Evolutionary conservation across 2,113 vertebrate species (phyloP).

Genomic region (Myrmecobius fasciatus): DNA sequence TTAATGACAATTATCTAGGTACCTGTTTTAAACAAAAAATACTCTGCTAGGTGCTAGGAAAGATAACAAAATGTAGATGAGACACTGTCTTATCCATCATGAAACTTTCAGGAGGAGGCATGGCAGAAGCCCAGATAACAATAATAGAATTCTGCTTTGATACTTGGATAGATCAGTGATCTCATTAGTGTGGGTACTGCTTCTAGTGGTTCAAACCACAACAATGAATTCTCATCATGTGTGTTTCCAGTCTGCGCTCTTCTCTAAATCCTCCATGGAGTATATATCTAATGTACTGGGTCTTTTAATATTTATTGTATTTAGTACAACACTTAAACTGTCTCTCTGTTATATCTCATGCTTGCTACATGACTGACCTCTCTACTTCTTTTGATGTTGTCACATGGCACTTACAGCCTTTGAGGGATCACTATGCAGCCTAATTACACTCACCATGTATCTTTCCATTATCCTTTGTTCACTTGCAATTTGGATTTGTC

Average conservation of each 20-base stretch:
- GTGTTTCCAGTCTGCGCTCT: background rate
- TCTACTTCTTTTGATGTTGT: background rate
- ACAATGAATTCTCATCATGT: background rate
- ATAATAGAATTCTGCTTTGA: background rate
- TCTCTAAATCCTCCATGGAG: background rate
- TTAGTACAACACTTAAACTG: background rate
- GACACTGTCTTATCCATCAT: background rate
- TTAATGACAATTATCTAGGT: background rate
- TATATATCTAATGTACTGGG: background rate
- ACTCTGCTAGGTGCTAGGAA: background rate
- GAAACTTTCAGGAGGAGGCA: background rate
- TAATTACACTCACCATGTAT: background rate
- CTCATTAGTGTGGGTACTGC: background rate
- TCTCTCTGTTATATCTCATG: background rate
- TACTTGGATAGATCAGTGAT: background rate
- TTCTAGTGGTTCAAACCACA: background rate
- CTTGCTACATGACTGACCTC: background rate
- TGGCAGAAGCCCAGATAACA: background rate
- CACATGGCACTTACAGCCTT: background rate
- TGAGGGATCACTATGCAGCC: background rate
- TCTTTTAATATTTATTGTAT: background rate
- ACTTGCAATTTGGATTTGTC: background rate
- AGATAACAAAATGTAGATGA: background rate
- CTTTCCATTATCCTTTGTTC: background rate
- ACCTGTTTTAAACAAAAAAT: background rate